Conservation (phyloP, 1,140 invertebrate species). For the Trichomalopsis sarcophagae region DNA sequence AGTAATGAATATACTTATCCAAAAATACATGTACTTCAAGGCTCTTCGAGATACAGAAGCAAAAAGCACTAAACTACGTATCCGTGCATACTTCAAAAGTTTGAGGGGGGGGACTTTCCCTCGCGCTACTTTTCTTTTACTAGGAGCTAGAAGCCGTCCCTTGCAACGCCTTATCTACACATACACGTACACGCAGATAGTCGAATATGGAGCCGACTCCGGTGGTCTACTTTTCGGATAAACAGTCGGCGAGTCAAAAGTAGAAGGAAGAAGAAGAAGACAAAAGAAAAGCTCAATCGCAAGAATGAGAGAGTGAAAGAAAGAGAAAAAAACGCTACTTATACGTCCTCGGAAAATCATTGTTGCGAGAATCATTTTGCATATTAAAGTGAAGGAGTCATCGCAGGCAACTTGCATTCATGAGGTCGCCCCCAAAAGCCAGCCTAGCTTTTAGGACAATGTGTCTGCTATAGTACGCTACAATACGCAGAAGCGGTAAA, state of each 20-base stretch:
- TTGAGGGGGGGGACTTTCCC: neutral
- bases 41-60: slow-evolving; percentile 16
- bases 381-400: slow-evolving; percentile 25
- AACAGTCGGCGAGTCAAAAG: slow-evolving; percentile 9
- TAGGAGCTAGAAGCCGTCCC: neutral
- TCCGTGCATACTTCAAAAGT: slow-evolving; percentile 35
- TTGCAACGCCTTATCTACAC: neutral
- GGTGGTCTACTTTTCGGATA: slow-evolving; percentile 36
- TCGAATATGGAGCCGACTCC: neutral
- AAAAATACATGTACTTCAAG: neutral
- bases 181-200: neutral
- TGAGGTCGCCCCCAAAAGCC: neutral
- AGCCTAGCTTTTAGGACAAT: neutral
- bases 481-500: slow-evolving; percentile 6
- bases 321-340: neutral
- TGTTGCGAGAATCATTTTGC: slow-evolving; percentile 20
- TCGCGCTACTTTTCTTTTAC: neutral
- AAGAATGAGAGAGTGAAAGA: neutral
- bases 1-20: neutral
- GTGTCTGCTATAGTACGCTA: neutral
- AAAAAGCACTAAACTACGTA: neutral
- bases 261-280: neutral
- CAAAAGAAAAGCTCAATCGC: neutral
- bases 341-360: slow-evolving; percentile 11
- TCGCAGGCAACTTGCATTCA: slow-evolving; percentile 23